These are phyloP conservation scores for Bruchidius siliquastri DNA, from an alignment of 2,888 invertebrate genomes.

Conservation along the genomic window DNA sequence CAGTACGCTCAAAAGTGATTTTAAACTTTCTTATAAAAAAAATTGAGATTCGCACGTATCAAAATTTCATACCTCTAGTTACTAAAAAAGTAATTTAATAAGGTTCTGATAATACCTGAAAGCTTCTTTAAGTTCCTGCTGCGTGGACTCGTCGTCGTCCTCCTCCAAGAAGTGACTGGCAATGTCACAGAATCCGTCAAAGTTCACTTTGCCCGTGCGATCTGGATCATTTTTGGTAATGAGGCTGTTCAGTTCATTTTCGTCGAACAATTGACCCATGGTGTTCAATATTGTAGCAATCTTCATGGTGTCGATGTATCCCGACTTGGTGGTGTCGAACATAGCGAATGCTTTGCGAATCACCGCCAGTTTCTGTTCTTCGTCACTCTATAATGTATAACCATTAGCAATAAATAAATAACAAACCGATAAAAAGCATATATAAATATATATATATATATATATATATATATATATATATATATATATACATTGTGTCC, in stretches of 20 bases:
- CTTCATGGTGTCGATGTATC: slow-evolving; percentile 86
- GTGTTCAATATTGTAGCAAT: slow-evolving; percentile 90
- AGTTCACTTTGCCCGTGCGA: slow-evolving; percentile 84
- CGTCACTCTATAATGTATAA: slow-evolving; percentile 36
- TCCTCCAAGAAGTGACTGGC: slow-evolving; percentile 93
- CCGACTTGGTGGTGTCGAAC: slow-evolving; percentile 91
- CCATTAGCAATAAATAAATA: neutral
- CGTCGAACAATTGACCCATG: slow-evolving; percentile 92
- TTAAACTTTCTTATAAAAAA: no score
- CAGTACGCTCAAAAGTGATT: no score
- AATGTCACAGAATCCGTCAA: slow-evolving; percentile 89
- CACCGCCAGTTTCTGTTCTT: slow-evolving; percentile 81
- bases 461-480: no score
- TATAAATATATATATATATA: neutral
- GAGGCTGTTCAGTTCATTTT: slow-evolving; percentile 80
- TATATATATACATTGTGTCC: no score
- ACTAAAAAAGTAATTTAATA: no score
- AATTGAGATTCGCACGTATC: no score
- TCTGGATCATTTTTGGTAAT: slow-evolving; percentile 92
- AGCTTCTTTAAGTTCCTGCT: slow-evolving; percentile 95
- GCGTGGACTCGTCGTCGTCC: slow-evolving; percentile 93
- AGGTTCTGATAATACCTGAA: slow-evolving; percentile 58
- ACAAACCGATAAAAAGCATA: neutral
- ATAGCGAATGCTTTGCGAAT: slow-evolving; percentile 95
- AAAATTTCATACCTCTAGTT: no score